phyloP scores from a whole-genome alignment of 2,888 invertebrate species.

The Phortica okadai region DNA sequence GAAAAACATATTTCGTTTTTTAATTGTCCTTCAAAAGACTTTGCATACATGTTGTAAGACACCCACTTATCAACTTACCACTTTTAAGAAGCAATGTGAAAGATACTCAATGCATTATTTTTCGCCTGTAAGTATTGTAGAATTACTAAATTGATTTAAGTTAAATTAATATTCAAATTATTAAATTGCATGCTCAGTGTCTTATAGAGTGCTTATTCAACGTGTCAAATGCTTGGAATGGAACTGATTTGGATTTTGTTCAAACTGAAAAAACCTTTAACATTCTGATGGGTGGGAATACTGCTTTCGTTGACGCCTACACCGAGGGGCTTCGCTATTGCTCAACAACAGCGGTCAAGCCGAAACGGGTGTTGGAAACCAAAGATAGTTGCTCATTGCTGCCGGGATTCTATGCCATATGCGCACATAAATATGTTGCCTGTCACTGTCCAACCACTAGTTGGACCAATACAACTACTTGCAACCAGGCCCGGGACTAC shows the following conservation, averaged over 20 bases:
- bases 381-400: slow-evolving; percentile 41
- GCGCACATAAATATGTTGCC: slow-evolving; percentile 49
- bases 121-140: no score
- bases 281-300: slow-evolving; percentile 8
- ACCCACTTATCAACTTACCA: no score
- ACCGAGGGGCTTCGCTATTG: slow-evolving; percentile 39
- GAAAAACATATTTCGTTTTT: no score
- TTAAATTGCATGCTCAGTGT: slow-evolving; percentile 32
- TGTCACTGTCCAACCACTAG: slow-evolving; percentile 44
- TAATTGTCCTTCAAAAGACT: no score
- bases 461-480: slow-evolving; percentile 46
- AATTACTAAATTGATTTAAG: no score
- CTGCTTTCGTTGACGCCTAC: slow-evolving; percentile 35
- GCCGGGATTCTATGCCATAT: slow-evolving; percentile 49
- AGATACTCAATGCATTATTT: no score
- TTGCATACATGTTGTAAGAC: no score
- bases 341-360: slow-evolving; percentile 32
- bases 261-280: slow-evolving; percentile 36
- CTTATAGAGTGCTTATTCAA: slow-evolving; percentile 45
- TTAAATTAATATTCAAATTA: no score
- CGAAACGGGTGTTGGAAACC: slow-evolving; percentile 4
- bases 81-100: no score
- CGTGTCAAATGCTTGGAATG: slow-evolving; percentile 37
- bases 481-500: slow-evolving; percentile 39
- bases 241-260: slow-evolving; percentile 38